Evolutionary conservation across 1,140 invertebrate species (phyloP).

Genomic region (Hypsibius dujardini): DNA sequence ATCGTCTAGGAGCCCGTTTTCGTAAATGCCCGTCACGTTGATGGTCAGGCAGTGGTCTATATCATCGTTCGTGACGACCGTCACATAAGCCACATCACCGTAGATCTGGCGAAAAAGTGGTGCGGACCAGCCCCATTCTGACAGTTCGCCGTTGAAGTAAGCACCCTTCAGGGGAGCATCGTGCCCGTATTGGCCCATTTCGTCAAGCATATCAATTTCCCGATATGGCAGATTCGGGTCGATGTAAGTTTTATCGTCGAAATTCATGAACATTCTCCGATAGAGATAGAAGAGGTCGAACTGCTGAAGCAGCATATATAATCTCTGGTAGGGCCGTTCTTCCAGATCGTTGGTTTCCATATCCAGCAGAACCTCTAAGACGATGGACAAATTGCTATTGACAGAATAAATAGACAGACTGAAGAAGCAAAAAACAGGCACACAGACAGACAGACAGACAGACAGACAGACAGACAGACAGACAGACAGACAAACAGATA

Average conservation of each 20-base stretch:
- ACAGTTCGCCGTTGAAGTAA: neutral
- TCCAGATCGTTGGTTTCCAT: neutral
- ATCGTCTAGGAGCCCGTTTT: neutral
- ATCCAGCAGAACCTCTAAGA: neutral
- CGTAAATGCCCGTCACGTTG: conserved; percentile 3
- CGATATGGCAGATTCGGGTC: conserved; percentile 11
- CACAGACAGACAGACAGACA: too few species aligned
- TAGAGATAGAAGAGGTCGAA: conserved; percentile 14
- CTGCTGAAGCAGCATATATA: conserved; percentile 14
- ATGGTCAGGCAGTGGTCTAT: conserved; percentile 6
- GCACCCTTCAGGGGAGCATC: conserved; percentile 8
- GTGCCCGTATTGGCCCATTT: neutral
- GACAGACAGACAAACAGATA: too few species aligned
- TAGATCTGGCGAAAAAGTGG: neutral
- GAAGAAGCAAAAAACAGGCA: too few species aligned
- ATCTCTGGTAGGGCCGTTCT: neutral
- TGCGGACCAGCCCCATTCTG: conserved; percentile 6
- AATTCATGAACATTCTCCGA: conserved; percentile 2
- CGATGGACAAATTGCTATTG: neutral
- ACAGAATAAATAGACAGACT: too few species aligned
- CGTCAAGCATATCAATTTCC: neutral
- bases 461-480: too few species aligned
- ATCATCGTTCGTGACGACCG: neutral
- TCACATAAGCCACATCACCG: conserved; percentile 9
- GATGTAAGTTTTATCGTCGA: neutral